Conservation (phyloP, 2,888 invertebrate species). For the Barypeithes pellucidus region DNA sequence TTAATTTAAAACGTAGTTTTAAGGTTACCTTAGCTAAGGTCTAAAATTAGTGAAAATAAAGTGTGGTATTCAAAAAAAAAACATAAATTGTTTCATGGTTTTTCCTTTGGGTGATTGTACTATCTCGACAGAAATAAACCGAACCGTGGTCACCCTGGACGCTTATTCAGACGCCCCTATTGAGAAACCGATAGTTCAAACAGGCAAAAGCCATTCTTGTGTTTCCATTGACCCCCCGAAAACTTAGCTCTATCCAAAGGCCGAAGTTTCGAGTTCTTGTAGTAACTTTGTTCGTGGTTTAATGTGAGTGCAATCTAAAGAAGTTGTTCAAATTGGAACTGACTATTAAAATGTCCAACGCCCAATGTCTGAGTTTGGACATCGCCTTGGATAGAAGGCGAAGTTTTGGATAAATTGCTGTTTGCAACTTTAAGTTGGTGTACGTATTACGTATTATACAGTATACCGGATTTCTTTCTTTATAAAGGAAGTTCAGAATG, state of each 20-base stretch:
- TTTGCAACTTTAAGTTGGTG: neutral
- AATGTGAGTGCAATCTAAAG: slow-evolving; percentile 39
- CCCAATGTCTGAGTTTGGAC: slow-evolving; percentile 25
- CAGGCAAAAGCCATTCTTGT: slow-evolving; percentile 22
- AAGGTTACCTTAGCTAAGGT: too few species aligned
- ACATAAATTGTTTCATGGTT: too few species aligned
- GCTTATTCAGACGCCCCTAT: neutral
- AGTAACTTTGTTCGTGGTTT: slow-evolving; percentile 28
- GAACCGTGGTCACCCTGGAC: too few species aligned
- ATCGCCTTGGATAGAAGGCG: slow-evolving; percentile 1
- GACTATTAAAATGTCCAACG: slow-evolving; percentile 38
- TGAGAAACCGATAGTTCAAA: slow-evolving; percentile 20
- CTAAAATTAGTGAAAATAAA: too few species aligned
- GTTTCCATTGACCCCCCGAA: slow-evolving; percentile 38
- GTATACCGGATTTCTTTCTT: neutral
- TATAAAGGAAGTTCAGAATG: neutral
- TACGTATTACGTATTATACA: neutral
- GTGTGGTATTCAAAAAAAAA: too few species aligned
- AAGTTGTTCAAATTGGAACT: slow-evolving; percentile 13
- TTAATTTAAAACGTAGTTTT: too few species aligned
- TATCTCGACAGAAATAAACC: too few species aligned
- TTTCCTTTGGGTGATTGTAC: too few species aligned
- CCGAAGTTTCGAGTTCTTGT: slow-evolving; percentile 33
- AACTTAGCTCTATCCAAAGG: slow-evolving; percentile 31
- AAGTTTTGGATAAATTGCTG: slow-evolving; percentile 20